phyloP scores from a whole-genome alignment of 2,888 invertebrate species.

The Cetonia aurata region DNA sequence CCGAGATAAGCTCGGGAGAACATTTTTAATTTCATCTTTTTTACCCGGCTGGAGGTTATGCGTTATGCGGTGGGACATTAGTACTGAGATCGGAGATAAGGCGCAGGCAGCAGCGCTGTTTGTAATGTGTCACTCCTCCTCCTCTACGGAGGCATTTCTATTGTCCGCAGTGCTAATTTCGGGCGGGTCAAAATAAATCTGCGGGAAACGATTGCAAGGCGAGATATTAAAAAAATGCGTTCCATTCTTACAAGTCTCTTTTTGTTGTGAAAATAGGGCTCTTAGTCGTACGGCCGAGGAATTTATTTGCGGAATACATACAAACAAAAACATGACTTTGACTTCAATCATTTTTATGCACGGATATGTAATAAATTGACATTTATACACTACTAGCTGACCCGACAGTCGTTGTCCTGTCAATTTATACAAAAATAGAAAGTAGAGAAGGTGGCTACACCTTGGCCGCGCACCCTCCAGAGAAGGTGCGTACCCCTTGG shows the following conservation, averaged over 20 bases:
- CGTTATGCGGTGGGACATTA: slow-evolving; percentile 1
- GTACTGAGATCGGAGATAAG: slow-evolving; percentile 21
- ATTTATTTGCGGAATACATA: no score
- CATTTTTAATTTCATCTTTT: slow-evolving; percentile 21
- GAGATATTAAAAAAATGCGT: slow-evolving; percentile 6
- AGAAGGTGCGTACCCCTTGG: no score
- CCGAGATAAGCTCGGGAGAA: slow-evolving; percentile 27
- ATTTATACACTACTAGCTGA: no score
- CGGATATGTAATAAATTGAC: no score
- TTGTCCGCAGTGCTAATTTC: slow-evolving; percentile 2
- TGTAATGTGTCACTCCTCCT: not conserved
- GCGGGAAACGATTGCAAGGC: not conserved
- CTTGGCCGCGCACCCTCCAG: no score
- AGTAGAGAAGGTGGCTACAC: no score
- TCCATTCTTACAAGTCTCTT: not conserved
- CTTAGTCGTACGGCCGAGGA: no score
- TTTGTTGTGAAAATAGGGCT: not conserved
- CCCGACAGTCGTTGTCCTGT: no score
- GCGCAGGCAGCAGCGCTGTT: not conserved
- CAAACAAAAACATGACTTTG: no score
- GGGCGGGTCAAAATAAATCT: slow-evolving; percentile 5
- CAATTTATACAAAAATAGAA: no score
- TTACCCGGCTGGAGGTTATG: not conserved
- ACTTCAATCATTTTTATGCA: no score
- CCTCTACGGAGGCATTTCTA: not conserved